Percentiles rank a stretch among this genome's conserved stretches.
These are phyloP conservation scores for Phalanger gymnotis DNA, from an alignment of 2,797 vertebrate species.

Conservation along the genomic window DNA sequence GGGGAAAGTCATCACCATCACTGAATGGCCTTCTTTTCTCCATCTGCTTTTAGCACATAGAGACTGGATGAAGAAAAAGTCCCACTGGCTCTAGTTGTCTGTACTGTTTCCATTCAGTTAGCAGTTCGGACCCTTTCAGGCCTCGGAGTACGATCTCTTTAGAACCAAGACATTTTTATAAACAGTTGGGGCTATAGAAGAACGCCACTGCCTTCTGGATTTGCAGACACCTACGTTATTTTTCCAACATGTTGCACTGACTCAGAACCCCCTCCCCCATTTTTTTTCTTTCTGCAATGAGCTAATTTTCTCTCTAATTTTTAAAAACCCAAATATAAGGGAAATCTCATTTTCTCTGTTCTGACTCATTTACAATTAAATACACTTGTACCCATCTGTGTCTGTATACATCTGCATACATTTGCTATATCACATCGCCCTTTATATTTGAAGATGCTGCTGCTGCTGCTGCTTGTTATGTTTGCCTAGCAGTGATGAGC, in stretches of 20 bases:
- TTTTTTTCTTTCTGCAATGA: constrained; percentile 62
- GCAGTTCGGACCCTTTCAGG: not conserved
- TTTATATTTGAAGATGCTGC: constrained; percentile 79
- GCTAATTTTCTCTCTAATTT: constrained; percentile 80
- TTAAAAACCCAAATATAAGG: constrained; percentile 80
- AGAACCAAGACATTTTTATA: constrained; percentile 32
- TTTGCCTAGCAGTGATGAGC: constrained; percentile 69
- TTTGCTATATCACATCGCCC: constrained; percentile 75
- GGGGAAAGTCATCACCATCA: not conserved
- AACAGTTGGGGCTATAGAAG: constrained; percentile 1
- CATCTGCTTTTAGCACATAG: not conserved
- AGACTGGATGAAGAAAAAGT: not conserved
- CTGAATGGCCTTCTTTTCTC: not conserved
- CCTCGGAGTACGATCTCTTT: not conserved
- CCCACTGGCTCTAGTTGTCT: not conserved
- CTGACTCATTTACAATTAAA: constrained; percentile 82
- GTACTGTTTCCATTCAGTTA: not conserved
- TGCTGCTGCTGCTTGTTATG: constrained; percentile 72
- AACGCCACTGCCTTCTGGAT: constrained; percentile 1
- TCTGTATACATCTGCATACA: constrained; percentile 81
- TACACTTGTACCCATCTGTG: constrained; percentile 81
- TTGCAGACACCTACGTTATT: not conserved
- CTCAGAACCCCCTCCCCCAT: not conserved
- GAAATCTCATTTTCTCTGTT: constrained; percentile 78
- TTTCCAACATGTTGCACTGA: constrained; percentile 19